Evolutionary conservation across 2,888 invertebrate genomes (phyloP).

Genomic region (Phaedon cochleariae): DNA sequence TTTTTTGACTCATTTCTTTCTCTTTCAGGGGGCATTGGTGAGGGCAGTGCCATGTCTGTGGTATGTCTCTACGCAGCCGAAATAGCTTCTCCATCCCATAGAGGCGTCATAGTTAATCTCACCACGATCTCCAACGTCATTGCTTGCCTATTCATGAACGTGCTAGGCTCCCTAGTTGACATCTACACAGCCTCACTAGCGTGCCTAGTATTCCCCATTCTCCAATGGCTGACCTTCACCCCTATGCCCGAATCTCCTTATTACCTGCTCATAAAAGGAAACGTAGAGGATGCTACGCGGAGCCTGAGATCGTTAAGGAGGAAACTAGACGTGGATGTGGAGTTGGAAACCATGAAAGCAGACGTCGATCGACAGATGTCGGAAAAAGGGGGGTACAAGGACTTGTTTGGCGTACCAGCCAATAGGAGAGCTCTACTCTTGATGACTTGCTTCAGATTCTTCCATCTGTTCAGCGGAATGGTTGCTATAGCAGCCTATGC

Average conservation of each 20-base stretch:
- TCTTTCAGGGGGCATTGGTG: not conserved
- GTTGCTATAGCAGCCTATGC: not conserved
- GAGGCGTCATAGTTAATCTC: slow-evolving; percentile 51
- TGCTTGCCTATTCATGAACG: slow-evolving; percentile 56
- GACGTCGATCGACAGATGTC: slow-evolving; percentile 52
- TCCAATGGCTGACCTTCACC: slow-evolving; percentile 66
- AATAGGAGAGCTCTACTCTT: slow-evolving; percentile 49
- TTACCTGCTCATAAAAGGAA: slow-evolving; percentile 46
- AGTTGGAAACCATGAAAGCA: slow-evolving; percentile 43
- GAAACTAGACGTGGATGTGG: slow-evolving; percentile 45
- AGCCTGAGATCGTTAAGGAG: slow-evolving; percentile 46
- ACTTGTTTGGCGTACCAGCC: slow-evolving; percentile 47
- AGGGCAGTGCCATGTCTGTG: slow-evolving; percentile 41
- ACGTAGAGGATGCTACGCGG: slow-evolving; percentile 43
- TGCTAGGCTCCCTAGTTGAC: slow-evolving; percentile 67
- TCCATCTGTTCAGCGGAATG: not conserved
- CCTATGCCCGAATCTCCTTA: slow-evolving; percentile 69
- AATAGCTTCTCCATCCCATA: slow-evolving; percentile 49
- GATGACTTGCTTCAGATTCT: not conserved
- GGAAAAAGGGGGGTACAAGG: slow-evolving; percentile 52
- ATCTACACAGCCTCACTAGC: slow-evolving; percentile 65
- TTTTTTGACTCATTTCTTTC: no score
- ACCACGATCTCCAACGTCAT: slow-evolving; percentile 44
- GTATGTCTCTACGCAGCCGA: slow-evolving; percentile 50
- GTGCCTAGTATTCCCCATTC: slow-evolving; percentile 67